Base-by-base conservation (phyloP, 2,113 vertebrate species). In the Burhinus oedicnemus region DNA sequence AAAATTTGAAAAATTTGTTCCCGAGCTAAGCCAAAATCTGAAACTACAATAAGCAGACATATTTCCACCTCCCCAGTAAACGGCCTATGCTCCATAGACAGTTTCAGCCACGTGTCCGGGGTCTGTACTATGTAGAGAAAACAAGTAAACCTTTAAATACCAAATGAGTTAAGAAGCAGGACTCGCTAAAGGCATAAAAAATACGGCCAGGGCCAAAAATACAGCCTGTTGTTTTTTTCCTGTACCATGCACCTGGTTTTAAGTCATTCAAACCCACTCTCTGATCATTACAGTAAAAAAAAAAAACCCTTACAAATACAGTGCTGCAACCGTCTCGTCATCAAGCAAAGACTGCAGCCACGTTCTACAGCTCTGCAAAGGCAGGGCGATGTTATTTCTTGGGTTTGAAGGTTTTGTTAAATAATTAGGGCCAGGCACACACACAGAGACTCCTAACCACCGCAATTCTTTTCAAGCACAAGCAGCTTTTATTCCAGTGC, bases 151-250 rank as follows among this genome's bases (percentile, higher is more conserved):
- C 65, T 87, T 95, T 85, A 89, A 76, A 92, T 58, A 79, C 58
- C 20, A 22, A 83, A 19, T 47, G 26, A 68, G 38, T 69, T 90
- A 79, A 83, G 62, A 55, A 87, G 69, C 71, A 36, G 65, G 47
- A 57, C 77, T 87, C 27, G 17, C 57, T 76, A 64, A 90, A 84
- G 80, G 76, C 64, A 95, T 88, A 93, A 92, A 92, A 40, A 92
- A 89, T 23, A 60, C 4, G 21, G 52, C 34, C 71, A 76, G 40
- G 74, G 52, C 34, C 61, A 97, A 96, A 95, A 95, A 75, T 61
- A 81, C 2, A 29, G 30, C 72, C 38, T 70, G 30, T 52, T 71
- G 68, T 5, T 94, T 90, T 74, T 38, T 78, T 93, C 60, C 71
- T 75, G 44, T 40, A 54, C 76, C 38, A 54, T 26, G 2, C 47